A percentile compares a stretch with the other conserved stretches of the same genome.
Evolutionary conservation across 2,888 invertebrate genomes (phyloP).

Genomic region (Platerodrilus igneus): DNA sequence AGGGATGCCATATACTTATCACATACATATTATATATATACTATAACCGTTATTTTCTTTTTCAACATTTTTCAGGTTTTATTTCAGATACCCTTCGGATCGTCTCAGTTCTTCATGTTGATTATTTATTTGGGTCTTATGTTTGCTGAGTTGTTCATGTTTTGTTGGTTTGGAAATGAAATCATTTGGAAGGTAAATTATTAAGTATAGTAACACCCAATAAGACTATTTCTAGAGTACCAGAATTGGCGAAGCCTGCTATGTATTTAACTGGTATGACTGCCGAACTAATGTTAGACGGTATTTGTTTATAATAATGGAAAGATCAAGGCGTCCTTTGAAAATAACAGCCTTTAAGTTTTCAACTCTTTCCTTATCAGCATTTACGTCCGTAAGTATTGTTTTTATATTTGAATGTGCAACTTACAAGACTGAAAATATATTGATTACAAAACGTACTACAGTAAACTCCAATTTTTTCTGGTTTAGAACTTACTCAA

Average conservation of each 20-base stretch:
- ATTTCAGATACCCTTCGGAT: too few relatives aligned
- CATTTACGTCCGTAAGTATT: constrained; percentile 14
- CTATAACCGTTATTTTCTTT: too few relatives aligned
- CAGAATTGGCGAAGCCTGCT: constrained; percentile 22
- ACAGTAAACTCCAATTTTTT: too few relatives aligned
- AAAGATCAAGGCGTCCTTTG: constrained; percentile 23
- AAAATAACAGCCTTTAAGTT: constrained; percentile 16
- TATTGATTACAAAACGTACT: too few relatives aligned
- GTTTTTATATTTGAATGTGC: too few relatives aligned
- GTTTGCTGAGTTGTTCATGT: constrained; percentile 18
- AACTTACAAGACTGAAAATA: too few relatives aligned
- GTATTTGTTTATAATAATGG: constrained; percentile 24
- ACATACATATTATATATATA: too few relatives aligned
- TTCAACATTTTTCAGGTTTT: too few relatives aligned
- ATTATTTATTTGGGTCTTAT: constrained; percentile 13
- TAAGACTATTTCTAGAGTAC: constrained; percentile 23
- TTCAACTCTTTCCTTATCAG: constrained; percentile 12
- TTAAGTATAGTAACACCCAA: too few relatives aligned
- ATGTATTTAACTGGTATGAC: constrained; percentile 22
- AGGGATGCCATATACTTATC: too few relatives aligned
- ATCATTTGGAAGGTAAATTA: constrained; percentile 23
- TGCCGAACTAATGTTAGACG: constrained; percentile 11
- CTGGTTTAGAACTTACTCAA: too few relatives aligned
- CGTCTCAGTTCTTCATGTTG: constrained; percentile 15
- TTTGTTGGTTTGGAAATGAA: constrained; percentile 26